Conservation (phyloP, 2,797 vertebrate species). For the Dendrocincla tyrannina region DNA sequence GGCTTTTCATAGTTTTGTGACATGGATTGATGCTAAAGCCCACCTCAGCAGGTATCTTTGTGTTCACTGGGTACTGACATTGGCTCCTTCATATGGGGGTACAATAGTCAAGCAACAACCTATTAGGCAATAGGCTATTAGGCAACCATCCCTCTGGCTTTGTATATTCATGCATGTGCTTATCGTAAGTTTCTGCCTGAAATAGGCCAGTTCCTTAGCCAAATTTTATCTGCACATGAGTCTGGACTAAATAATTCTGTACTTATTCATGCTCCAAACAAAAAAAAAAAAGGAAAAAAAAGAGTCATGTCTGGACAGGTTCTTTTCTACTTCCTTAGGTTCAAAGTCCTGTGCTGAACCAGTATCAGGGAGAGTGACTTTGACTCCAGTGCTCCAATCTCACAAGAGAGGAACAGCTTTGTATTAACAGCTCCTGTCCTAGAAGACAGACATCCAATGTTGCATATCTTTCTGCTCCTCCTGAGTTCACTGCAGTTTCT, state of each 20-base stretch:
- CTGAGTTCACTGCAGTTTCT: conserved; percentile 10
- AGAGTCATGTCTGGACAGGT: neutral
- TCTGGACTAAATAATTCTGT: neutral
- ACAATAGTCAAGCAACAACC: neutral
- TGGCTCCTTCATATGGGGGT: neutral
- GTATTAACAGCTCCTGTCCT: neutral
- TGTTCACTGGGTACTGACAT: neutral
- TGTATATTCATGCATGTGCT: neutral
- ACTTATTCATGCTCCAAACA: neutral
- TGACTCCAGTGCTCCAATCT: neutral
- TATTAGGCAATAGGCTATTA: neutral
- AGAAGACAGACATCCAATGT: neutral
- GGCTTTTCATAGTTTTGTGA: neutral
- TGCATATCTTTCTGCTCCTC: neutral
- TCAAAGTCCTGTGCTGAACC: neutral
- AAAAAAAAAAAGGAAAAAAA: neutral
- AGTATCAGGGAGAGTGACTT: neutral
- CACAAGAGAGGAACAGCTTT: neutral
- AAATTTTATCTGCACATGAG: neutral
- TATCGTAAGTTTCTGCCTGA: neutral
- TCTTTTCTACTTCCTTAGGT: neutral
- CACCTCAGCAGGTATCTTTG: neutral
- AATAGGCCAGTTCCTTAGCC: neutral
- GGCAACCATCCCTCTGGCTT: neutral
- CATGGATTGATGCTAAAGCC: neutral